Percentiles rank a stretch among this genome's conserved stretches.
phyloP scores from a whole-genome alignment of 2,797 vertebrate species.

The Graptemys geographica region DNA sequence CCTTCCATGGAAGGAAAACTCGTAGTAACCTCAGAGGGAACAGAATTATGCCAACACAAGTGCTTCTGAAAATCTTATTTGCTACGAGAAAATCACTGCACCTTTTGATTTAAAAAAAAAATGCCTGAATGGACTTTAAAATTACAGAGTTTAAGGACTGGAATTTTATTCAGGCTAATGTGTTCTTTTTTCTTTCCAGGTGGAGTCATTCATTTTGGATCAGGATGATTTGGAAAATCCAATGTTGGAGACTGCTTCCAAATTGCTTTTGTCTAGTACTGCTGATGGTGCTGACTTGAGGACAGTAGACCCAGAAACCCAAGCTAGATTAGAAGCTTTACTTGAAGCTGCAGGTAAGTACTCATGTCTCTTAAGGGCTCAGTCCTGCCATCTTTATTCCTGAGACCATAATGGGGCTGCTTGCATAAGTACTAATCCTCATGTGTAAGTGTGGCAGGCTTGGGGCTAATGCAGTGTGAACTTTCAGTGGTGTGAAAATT shows the following conservation, averaged over 20 bases:
- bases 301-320: slow-evolving; percentile 87
- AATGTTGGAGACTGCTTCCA: slow-evolving; percentile 87
- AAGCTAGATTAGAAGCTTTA: slow-evolving; percentile 87
- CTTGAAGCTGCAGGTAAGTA: slow-evolving; percentile 86
- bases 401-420: rapidly evolving
- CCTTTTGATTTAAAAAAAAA: neutral
- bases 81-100: neutral
- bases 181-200: slow-evolving; percentile 69
- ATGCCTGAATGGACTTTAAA: neutral
- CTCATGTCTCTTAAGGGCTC: neutral
- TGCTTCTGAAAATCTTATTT: neutral
- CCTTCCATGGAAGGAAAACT: neutral
- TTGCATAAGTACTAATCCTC: slow-evolving; percentile 30
- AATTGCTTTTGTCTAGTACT: slow-evolving; percentile 85
- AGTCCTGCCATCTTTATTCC: neutral
- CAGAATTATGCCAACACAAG: neutral
- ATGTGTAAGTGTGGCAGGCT: rapidly evolving
- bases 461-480: rapidly evolving
- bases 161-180: neutral
- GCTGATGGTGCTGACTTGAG: slow-evolving; percentile 87
- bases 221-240: slow-evolving; percentile 89
- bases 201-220: slow-evolving; percentile 88
- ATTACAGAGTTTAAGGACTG: neutral
- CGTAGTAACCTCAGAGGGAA: neutral
- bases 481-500: neutral